phyloP scores from a whole-genome alignment of 2,888 invertebrate species.

The Caenorhabditis sp. region DNA sequence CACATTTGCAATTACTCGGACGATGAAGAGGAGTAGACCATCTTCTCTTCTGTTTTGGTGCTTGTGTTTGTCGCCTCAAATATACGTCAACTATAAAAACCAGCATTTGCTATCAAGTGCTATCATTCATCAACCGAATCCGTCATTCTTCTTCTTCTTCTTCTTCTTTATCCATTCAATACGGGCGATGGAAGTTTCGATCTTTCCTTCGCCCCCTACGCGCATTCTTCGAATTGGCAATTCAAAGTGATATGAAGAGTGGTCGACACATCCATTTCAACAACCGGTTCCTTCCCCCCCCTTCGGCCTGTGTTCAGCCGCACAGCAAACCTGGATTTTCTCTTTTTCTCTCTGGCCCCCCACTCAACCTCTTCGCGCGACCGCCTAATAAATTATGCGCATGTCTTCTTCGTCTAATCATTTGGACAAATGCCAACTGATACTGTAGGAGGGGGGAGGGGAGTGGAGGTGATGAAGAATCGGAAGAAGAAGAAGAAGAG shows the following conservation, averaged over 20 bases:
- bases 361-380: not conserved
- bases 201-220: no score
- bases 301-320: slow-evolving; percentile 1
- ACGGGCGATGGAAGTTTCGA: slow-evolving; percentile 25
- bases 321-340: slow-evolving; percentile 18
- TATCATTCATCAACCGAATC: slow-evolving; percentile 6
- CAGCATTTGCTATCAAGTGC: slow-evolving; percentile 22
- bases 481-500: no score
- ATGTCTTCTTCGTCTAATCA: slow-evolving; percentile 27
- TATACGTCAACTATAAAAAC: slow-evolving; percentile 31
- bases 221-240: slow-evolving; percentile 32
- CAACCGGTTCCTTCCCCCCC: slow-evolving; percentile 31
- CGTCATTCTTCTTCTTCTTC: slow-evolving; percentile 4
- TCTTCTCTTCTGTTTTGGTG: not conserved
- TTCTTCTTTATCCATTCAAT: slow-evolving; percentile 5
- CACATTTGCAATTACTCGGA: slow-evolving; percentile 66
- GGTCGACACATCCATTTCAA: slow-evolving; percentile 25
- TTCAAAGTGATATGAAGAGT: slow-evolving; percentile 39
- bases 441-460: slow-evolving; percentile 11
- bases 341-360: not conserved
- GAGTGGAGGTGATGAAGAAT: no score
- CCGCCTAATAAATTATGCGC: slow-evolving; percentile 45
- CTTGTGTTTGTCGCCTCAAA: slow-evolving; percentile 20
- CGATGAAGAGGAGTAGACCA: slow-evolving; percentile 8
- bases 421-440: slow-evolving; percentile 54